A percentile compares a stretch with the other conserved stretches of the same genome.
Evolutionary conservation across 2,888 invertebrate genomes (phyloP).

Genomic region (Muscina levida): DNA sequence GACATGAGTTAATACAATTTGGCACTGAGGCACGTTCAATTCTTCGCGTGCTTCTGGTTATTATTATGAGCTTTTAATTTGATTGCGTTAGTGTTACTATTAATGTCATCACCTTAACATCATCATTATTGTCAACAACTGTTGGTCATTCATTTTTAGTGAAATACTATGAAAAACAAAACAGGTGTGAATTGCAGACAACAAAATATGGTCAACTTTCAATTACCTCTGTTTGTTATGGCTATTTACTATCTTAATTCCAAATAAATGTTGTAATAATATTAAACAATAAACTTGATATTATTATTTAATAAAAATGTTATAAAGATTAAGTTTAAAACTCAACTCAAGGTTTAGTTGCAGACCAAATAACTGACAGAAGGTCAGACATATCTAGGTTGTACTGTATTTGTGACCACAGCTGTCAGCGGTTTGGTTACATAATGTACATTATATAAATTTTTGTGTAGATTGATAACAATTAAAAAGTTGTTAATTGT

Average conservation of each 20-base stretch:
- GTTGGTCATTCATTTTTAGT: neutral
- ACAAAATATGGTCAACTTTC: conserved; percentile 7
- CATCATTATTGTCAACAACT: neutral
- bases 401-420: no score
- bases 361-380: neutral
- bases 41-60: neutral
- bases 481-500: conserved; percentile 16
- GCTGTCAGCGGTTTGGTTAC: no score
- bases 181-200: neutral
- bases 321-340: neutral
- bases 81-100: no score
- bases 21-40: conserved; percentile 27
- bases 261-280: neutral
- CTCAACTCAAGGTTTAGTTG: conserved; percentile 7
- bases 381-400: no score
- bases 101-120: neutral
- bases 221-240: neutral
- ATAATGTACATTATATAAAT: no score
- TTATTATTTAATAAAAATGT: neutral
- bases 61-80: no score
- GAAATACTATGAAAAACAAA: neutral
- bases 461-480: neutral
- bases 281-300: neutral
- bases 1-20: conserved; percentile 5
- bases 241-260: neutral